Conservation (phyloP, 2,113 vertebrate genomes). For the Urocynchramus pylzowi region DNA sequence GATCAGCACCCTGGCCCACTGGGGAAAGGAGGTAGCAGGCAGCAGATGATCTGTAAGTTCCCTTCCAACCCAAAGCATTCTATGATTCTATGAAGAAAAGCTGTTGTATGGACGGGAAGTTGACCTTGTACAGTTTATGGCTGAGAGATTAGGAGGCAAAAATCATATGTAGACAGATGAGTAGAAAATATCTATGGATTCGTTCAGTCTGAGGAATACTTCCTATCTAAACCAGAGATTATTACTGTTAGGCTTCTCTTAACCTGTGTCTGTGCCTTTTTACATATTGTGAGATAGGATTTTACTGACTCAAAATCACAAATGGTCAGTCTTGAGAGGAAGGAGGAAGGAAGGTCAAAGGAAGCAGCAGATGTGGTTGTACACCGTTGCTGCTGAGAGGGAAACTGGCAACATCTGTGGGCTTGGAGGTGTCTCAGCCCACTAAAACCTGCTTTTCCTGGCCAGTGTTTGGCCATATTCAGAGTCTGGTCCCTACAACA, state of each 20-base stretch:
- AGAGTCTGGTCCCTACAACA: not conserved
- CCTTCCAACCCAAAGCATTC: not conserved
- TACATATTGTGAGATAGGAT: not conserved
- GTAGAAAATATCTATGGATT: not conserved
- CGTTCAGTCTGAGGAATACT: not conserved
- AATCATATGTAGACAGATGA: not conserved
- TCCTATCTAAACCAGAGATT: not conserved
- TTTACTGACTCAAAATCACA: not conserved
- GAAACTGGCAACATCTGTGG: not conserved
- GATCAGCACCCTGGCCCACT: not conserved
- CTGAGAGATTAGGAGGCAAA: not conserved
- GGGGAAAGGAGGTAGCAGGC: not conserved
- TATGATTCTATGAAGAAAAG: not conserved
- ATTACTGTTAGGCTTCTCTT: not conserved
- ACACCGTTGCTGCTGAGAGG: not conserved
- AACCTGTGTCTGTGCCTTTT: not conserved
- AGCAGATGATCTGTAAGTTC: not conserved
- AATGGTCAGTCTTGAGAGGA: not conserved
- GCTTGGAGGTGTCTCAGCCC: not conserved
- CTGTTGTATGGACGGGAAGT: rapidly evolving
- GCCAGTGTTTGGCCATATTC: not conserved
- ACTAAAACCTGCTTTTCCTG: not conserved
- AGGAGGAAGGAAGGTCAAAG: rapidly evolving
- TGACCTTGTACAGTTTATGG: not conserved
- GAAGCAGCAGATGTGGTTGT: not conserved